Base-by-base conservation (phyloP, 2,888 invertebrate species). In the Zygothrica quintamaculata region DNA sequence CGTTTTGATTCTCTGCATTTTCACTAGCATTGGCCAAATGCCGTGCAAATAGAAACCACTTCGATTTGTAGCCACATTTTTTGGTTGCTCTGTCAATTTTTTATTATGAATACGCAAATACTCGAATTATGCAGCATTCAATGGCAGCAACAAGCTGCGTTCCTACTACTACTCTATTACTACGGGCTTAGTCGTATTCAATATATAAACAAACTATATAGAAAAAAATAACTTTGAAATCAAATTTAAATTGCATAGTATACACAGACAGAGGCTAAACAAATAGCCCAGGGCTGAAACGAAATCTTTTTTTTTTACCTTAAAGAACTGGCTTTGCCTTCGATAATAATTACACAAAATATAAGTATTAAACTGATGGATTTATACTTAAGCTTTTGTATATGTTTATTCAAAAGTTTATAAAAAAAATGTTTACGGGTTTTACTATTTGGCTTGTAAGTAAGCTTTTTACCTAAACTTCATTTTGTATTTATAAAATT, bases 41-140 rank as follows among this genome's bases (percentile, higher is more conserved):
- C 48, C 65, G 70, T 56, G 44, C 70, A 65, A 74, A 74, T 59
- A 70, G 57, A 75, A 66, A 70, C 67, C 78, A n/a, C 82, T 58
- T 61, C 66, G 81, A 65, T 65, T 79, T 70, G 81, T 56, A 64
- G 60, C 47, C 44, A 50, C 50, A 43, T 62, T 67, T n/a, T 65
- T 46, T 55, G 39, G 15, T 50, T 34, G 31, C 46, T 46, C 31
- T 43, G 11, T 15, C n/a, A 3, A 26, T 18, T 36, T 58, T 64
- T 56, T 57, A 43, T 70, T 59, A 65, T 56, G 56, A 61, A 60
- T 60, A 57, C 37, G 46, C 36, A 48, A 39, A 37, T 39, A 43
- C 40, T 13, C 25, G 18, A 46, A 74, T 74, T 74, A 68, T 68
- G 71, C 53, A 29, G 34, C 34, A 55, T 64, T 58, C 58, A 65